Evolutionary conservation across 2,797 vertebrate species (phyloP).

Genomic region (Tenualosa thibaudeaui): DNA sequence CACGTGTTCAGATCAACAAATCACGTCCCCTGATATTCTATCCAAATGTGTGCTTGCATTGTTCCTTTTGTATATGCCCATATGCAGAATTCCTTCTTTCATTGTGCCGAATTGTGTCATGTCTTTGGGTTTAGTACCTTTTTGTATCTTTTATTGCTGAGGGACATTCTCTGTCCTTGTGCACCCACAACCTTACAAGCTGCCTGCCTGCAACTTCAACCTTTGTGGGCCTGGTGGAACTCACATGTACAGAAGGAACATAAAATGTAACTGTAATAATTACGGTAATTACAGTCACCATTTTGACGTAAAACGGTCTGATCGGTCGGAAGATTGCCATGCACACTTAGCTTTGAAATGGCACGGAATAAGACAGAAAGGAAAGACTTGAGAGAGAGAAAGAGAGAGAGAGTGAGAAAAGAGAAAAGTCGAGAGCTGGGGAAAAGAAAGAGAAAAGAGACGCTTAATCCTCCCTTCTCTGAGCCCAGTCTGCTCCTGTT

Average conservation of each 20-base stretch:
- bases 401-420: constrained; percentile 3
- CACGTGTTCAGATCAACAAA: not conserved
- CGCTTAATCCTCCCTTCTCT: not conserved
- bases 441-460: not conserved
- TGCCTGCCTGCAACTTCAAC: not conserved
- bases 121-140: constrained; percentile 5
- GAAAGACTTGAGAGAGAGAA: not conserved
- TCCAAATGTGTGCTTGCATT: not conserved
- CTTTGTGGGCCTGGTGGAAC: not conserved
- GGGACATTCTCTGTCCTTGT: not conserved
- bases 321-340: not conserved
- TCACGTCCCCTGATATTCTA: not conserved
- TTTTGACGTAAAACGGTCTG: constrained; percentile 42
- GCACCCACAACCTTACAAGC: not conserved
- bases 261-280: constrained; percentile 45
- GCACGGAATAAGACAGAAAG: not conserved
- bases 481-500: not conserved
- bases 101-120: not conserved
- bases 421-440: not conserved
- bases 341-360: not conserved
- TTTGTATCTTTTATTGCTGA: not conserved
- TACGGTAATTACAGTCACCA: constrained; percentile 37
- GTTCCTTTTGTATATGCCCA: not conserved
- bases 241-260: constrained; percentile 27
- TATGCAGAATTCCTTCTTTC: constrained; percentile 11